Evolutionary conservation across 2,888 invertebrate genomes (phyloP), one percentile per base, ranked within the genome.

Genomic region (Drosophila robusta): DNA sequence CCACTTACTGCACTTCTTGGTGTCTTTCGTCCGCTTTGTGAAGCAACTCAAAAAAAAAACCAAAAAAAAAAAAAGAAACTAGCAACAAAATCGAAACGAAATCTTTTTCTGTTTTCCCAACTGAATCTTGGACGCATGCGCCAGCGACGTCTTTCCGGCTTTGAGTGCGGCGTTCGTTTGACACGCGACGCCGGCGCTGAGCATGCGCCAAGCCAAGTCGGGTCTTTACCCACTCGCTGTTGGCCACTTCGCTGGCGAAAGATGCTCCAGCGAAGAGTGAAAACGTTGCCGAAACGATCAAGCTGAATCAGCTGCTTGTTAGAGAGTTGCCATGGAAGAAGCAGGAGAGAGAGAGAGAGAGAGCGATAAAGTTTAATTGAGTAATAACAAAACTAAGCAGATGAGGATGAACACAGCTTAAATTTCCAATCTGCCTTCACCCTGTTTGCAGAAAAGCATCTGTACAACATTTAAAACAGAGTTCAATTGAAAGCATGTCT

Each of bases 161-260:
- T 73, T 46, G 74, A 78, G 84, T 81, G 74, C 63, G 74, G 63
- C 75, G 78, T 58, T 79, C 89, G 85, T 89, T 86, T 89, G 88
- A 84, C 80, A 85, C 79, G 83, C 79, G 85, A 76, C 57, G 60
- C 64, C 69, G 52, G 42, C 69, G 72, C 62, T 54, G 65, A 72
- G 67, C 76, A 58, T 56, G 72, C 67, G 41, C 61, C 73, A 73
- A 73, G 80, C 54, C 39, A 24, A 36, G 60, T 41, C 22, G 44
- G 44, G 67, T 50, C 65, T 29, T 29, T 0, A 3, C 32, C 54
- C 36, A 38, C 50, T 36, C 3, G 24, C 36, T 41, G 24, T 16
- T 24, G 29, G 29, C 29, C 29, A 29, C 8, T 0, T 29, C 8
- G 29, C 29, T 8, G 29, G 29, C 29, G 42, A 50, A 51, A 50